These are phyloP conservation scores for Cotesia vestalis DNA, from an alignment of 1,140 invertebrate species.

Conservation along the genomic window DNA sequence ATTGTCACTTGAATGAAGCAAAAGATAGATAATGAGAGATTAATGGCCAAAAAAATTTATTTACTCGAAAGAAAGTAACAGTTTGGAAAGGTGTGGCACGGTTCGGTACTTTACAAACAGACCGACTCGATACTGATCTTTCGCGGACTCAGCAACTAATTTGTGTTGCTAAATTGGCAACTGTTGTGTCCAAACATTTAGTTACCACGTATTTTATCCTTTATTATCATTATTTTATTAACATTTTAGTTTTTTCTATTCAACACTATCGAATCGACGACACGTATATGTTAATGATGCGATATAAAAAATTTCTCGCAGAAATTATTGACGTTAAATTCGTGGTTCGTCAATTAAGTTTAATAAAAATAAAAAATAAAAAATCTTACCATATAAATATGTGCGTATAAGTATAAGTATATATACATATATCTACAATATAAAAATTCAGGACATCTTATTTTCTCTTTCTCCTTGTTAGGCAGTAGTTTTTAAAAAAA, in stretches of 20 bases:
- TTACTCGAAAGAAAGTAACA: too few species aligned
- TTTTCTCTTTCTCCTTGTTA: slow-evolving; percentile 30
- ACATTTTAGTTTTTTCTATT: slow-evolving; percentile 13
- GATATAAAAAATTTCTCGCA: slow-evolving; percentile 2
- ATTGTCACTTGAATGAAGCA: too few species aligned
- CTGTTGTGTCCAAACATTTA: slow-evolving; percentile 22
- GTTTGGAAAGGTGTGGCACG: too few species aligned
- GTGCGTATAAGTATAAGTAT: neutral
- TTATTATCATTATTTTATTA: neutral
- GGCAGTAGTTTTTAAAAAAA: too few species aligned
- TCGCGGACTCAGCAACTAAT: slow-evolving; percentile 34
- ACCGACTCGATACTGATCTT: slow-evolving; percentile 37
- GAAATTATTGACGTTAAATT: too few species aligned
- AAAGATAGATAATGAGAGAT: too few species aligned
- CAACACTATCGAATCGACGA: neutral
- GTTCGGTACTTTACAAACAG: slow-evolving; percentile 39
- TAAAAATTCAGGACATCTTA: slow-evolving; percentile 49
- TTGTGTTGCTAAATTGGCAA: slow-evolving; percentile 42
- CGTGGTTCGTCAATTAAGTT: too few species aligned
- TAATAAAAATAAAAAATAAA: too few species aligned
- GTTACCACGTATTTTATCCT: neutral
- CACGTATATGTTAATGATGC: slow-evolving; percentile 38
- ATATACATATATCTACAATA: neutral
- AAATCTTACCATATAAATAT: slow-evolving; percentile 19
- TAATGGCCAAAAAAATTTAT: too few species aligned